A percentile compares a stretch with the other conserved stretches of the same genome.
Conservation (phyloP, 2,113 vertebrate species). For the Aphyosemion australe region DNA sequence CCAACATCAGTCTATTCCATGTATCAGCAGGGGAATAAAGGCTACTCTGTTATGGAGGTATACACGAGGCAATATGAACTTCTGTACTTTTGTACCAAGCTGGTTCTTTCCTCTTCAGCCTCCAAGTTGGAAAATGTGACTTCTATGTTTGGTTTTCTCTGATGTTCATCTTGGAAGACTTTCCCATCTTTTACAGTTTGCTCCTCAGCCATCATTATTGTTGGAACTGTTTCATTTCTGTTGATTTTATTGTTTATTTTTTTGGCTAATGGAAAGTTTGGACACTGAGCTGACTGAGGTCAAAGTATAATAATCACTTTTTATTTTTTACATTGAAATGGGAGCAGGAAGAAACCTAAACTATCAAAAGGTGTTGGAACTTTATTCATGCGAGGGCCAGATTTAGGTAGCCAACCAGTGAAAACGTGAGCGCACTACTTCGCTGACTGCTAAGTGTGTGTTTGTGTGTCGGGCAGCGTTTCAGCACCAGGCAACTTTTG, state of each 20-base stretch:
- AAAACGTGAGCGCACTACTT: constrained; percentile 35
- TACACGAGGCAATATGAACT: constrained; percentile 17
- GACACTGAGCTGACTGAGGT: too few relatives aligned
- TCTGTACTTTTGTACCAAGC: constrained; percentile 1
- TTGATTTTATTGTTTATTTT: too few relatives aligned
- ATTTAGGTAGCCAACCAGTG: constrained; percentile 24
- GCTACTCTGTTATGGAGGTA: constrained; percentile 17
- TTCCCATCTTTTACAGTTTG: neutral
- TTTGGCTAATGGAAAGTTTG: neutral
- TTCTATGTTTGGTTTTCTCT: neutral
- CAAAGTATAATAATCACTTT: too few relatives aligned
- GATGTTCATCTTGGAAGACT: too few relatives aligned
- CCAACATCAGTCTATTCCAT: constrained; percentile 25
- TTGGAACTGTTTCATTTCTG: too few relatives aligned
- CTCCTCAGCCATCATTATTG: neutral
- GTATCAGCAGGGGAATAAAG: constrained; percentile 36
- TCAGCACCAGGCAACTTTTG: constrained; percentile 18
- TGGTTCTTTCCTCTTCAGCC: neutral
- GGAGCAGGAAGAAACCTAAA: neutral
- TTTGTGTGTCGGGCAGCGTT: constrained; percentile 25
- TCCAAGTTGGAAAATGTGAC: neutral
- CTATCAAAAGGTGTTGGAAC: neutral
- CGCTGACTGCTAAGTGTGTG: constrained; percentile 15
- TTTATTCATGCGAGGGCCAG: constrained; percentile 15
- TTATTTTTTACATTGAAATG: neutral